Conservation (phyloP, 2,888 invertebrate genomes). For the Mechanitis mazaeus region DNA sequence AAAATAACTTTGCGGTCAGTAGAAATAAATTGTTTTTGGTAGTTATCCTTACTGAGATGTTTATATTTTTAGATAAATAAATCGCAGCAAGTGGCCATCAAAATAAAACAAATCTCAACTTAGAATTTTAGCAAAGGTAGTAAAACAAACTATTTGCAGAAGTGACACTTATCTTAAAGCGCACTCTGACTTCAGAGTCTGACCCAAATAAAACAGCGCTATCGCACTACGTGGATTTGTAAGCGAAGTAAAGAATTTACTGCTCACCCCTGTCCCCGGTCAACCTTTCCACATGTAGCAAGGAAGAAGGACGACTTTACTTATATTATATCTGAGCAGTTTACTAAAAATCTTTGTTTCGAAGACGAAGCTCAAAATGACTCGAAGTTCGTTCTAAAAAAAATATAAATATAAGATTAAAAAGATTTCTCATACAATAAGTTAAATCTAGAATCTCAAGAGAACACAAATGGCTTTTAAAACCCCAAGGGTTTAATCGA, state of each 20-base stretch:
- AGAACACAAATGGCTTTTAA: constrained; percentile 11
- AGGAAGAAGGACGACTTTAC: constrained; percentile 17
- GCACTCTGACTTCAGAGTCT: constrained; percentile 39
- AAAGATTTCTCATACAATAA: background rate
- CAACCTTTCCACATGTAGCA: constrained; percentile 35
- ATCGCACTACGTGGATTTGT: constrained; percentile 50
- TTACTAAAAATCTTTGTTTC: constrained; percentile 6
- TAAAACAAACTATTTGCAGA: constrained; percentile 32
- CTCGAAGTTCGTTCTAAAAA: background rate
- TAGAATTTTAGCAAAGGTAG: constrained; percentile 19
- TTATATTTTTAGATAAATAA: too few relatives aligned
- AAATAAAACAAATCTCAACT: background rate
- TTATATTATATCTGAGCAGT: constrained; percentile 26
- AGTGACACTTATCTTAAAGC: constrained; percentile 37
- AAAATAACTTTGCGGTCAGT: too few relatives aligned
- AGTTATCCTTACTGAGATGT: too few relatives aligned
- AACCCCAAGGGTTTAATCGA: constrained; percentile 5
- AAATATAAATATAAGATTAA: background rate
- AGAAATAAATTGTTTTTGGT: too few relatives aligned
- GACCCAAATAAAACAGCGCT: constrained; percentile 61
- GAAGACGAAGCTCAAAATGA: background rate
- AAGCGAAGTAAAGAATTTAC: constrained; percentile 55
- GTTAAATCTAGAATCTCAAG: constrained; percentile 6
- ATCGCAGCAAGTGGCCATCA: too few relatives aligned
- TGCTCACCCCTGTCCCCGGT: constrained; percentile 47